phyloP scores from a whole-genome alignment of 2,888 invertebrate species.

The Mesochorus sp. region DNA sequence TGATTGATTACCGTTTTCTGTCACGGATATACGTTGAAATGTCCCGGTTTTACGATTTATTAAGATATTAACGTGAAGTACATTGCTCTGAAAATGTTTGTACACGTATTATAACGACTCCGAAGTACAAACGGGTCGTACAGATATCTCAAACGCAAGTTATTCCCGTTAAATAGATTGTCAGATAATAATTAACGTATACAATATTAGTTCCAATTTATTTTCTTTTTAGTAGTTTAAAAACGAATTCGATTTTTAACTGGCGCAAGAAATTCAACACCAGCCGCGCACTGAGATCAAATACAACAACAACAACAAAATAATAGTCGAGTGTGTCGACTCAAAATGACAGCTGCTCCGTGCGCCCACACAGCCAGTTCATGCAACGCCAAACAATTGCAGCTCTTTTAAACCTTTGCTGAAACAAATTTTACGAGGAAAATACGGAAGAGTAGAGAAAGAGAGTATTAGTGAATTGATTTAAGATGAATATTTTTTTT shows the following conservation, averaged over 20 bases:
- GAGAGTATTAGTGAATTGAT: constrained; percentile 71
- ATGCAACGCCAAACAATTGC: constrained; percentile 81
- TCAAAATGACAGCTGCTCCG: constrained; percentile 76
- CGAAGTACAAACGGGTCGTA: constrained; percentile 30
- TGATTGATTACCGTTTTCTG: no score
- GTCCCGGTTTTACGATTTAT: constrained; percentile 44
- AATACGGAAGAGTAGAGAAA: constrained; percentile 63
- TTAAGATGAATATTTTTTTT: constrained; percentile 44
- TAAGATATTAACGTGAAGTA: constrained; percentile 49
- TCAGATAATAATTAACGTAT: constrained; percentile 50
- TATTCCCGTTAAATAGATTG: constrained; percentile 32
- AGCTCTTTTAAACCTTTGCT: constrained; percentile 75
- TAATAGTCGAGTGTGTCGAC: constrained; percentile 40
- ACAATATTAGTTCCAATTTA: constrained; percentile 38
- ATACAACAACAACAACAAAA: constrained; percentile 30
- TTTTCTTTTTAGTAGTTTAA: no score
- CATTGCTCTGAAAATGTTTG: constrained; percentile 50
- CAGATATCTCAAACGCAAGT: constrained; percentile 22
- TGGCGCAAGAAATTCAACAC: constrained; percentile 20
- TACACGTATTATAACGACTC: constrained; percentile 28
- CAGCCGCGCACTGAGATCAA: no score
- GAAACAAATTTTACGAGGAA: constrained; percentile 74
- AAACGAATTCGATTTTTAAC: constrained; percentile 13
- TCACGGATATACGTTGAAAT: constrained; percentile 49
- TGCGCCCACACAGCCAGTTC: constrained; percentile 80